Evolutionary conservation across 2,888 invertebrate species (phyloP).

Genomic region (Girardia tigrina): DNA sequence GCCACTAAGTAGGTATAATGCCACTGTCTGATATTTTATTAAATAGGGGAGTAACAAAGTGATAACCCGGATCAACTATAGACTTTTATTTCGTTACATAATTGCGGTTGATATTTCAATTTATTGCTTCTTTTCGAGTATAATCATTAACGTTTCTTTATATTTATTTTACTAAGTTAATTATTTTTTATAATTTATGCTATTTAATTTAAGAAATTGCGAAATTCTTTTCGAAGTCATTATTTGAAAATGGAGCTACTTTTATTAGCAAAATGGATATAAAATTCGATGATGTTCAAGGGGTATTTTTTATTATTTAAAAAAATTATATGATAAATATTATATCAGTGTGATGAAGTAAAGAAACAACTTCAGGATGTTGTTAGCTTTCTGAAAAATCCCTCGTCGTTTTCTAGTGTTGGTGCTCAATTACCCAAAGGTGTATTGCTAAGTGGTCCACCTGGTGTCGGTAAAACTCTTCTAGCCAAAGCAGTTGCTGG

Average conservation of each 20-base stretch:
- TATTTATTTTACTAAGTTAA: no score
- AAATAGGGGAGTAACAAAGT: no score
- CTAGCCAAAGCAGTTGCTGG: conserved; percentile 92
- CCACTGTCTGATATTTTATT: no score
- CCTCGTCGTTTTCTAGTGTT: conserved; percentile 74
- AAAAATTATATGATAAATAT: background rate
- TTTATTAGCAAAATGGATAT: background rate
- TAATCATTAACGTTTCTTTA: no score
- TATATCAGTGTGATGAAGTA: conserved; percentile 63
- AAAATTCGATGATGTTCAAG: background rate
- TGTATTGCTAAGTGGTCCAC: conserved; percentile 54
- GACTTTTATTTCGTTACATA: no score
- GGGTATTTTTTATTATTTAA: background rate
- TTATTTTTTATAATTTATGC: no score
- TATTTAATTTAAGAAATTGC: background rate
- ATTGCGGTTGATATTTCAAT: no score
- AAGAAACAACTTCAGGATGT: conserved; percentile 91
- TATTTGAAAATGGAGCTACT: background rate
- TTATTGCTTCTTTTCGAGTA: no score
- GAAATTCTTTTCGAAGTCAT: background rate
- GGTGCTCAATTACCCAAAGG: conserved; percentile 82
- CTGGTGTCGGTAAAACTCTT: conserved; percentile 82
- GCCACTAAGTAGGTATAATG: no score
- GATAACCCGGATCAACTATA: no score
- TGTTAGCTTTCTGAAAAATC: conserved; percentile 82